Evolutionary conservation across 2,113 vertebrate genomes (phyloP), one percentile per base, ranked within the genome.

Genomic region (Scomber japonicus): DNA sequence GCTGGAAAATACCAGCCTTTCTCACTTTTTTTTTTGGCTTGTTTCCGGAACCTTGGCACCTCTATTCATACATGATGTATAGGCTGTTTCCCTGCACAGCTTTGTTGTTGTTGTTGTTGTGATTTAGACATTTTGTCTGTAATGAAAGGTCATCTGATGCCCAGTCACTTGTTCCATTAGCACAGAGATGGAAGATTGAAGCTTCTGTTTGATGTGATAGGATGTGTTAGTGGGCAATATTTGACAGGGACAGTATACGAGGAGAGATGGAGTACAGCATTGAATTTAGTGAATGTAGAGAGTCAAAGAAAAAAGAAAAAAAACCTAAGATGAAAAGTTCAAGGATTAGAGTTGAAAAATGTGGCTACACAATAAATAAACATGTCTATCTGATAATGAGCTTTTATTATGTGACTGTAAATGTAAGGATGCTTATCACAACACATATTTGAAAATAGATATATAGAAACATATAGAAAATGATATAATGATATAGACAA

Each of bases 1-100:
- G 86, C 85, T 46, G 88, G 79, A 78, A 91, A 89, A 82, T 61
- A 56, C 7, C 35, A 67, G 16, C 17, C 13, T 67, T 54, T 50
- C 35, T 56, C 56, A 27, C 48, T 57, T 62, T 27, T 57, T 62
- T 27, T 27, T 68, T 66, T 67, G 62, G 31, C 57, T 86, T 12
- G 48, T 80, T 85, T 70, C 13, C 6, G 3, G 57, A 71, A 78
- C 67, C 60, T 75, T 78, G 63, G 54, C 50, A 55, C 54, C 44
- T 78, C 13, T 40, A 27, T 56, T 67, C 64, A 61, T 27, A 59
- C 27, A 78, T 15, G 49, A 70, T 55, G 40, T 45, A 63, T 31
- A 65, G 65, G 45, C 30, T 10, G 15, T 31, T 71, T 51, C 62
- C 12, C 31, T 44, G 59, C 30, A 21, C 46, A 27, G 50, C 56